These are phyloP conservation scores for Palythoa grandis DNA, from an alignment of 92 coral and sea anemone species.

Conservation along the genomic window DNA sequence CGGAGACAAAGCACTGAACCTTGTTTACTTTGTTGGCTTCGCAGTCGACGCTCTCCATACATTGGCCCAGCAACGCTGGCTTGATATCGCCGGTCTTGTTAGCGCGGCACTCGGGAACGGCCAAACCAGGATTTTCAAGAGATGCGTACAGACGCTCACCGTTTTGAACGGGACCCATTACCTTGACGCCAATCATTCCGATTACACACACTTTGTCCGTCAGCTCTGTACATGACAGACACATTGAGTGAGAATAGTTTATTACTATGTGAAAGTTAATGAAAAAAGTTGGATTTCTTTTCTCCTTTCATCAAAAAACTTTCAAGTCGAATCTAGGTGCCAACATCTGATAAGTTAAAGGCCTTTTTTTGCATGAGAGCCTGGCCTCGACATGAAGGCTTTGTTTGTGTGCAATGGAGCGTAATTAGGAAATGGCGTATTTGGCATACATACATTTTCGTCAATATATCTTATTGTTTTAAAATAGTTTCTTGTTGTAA, in stretches of 20 bases:
- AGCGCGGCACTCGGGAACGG: slow-evolving; percentile 83
- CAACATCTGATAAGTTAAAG: too few relatives aligned
- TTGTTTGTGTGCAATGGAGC: too few relatives aligned
- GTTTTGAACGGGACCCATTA: slow-evolving; percentile 80
- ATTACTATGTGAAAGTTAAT: too few relatives aligned
- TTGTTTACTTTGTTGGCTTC: slow-evolving; percentile 58
- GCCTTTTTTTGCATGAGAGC: too few relatives aligned
- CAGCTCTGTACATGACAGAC: slow-evolving; percentile 49
- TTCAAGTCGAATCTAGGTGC: too few relatives aligned
- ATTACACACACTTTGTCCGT: slow-evolving; percentile 93
- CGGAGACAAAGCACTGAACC: slow-evolving; percentile 91
- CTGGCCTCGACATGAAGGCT: too few relatives aligned
- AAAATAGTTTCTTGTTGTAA: not conserved
- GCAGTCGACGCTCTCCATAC: slow-evolving; percentile 70
- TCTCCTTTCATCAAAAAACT: too few relatives aligned
- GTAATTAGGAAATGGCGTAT: too few relatives aligned
- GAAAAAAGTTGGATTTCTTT: too few relatives aligned
- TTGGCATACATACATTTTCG: too few relatives aligned
- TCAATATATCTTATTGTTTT: not conserved
- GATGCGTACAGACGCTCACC: slow-evolving; percentile 96
- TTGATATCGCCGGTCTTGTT: slow-evolving; percentile 65
- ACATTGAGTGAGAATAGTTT: not conserved
- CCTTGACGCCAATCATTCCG: slow-evolving; percentile 92
- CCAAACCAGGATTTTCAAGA: slow-evolving; percentile 89
- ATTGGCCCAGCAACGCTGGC: slow-evolving; percentile 87